Percentiles rank a stretch among this genome's conserved stretches.
These are phyloP conservation scores for Lepisosteus osseus DNA, from an alignment of 2,113 vertebrate genomes.

Conservation along the genomic window DNA sequence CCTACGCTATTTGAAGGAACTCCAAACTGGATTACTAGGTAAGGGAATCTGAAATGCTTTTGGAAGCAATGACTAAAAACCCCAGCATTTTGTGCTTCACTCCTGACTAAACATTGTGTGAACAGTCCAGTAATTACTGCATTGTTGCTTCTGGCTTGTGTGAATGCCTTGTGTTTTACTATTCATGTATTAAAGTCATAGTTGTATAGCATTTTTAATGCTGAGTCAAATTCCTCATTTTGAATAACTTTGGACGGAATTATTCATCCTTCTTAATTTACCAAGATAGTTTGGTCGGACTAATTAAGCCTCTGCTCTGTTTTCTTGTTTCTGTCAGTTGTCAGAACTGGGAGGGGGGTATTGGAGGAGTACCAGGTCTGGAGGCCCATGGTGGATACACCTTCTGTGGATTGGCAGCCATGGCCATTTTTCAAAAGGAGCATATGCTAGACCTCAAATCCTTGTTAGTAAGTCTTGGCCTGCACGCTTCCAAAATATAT, in stretches of 20 bases:
- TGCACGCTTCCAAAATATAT: not conserved
- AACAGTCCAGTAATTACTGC: no score
- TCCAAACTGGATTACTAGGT: slow-evolving; percentile 90
- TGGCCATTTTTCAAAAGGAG: slow-evolving; percentile 90
- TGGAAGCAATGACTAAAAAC: not conserved
- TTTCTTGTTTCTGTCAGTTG: slow-evolving; percentile 62
- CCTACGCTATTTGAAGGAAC: slow-evolving; percentile 82
- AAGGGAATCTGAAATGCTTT: slow-evolving; percentile 23
- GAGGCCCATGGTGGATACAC: slow-evolving; percentile 94
- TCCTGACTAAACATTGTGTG: no score
- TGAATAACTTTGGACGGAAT: no score
- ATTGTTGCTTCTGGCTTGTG: no score
- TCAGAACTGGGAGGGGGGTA: slow-evolving; percentile 97
- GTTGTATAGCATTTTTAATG: no score
- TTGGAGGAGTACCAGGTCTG: slow-evolving; percentile 89
- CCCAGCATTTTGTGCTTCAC: no score
- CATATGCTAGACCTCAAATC: slow-evolving; percentile 84
- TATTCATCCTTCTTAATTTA: no score
- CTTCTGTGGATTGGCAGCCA: slow-evolving; percentile 86
- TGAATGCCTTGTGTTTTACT: no score
- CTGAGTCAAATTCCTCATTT: no score
- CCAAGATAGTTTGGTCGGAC: no score
- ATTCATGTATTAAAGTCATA: no score
- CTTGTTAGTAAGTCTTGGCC: slow-evolving; percentile 73
- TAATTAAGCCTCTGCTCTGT: no score